Evolutionary conservation across 2,113 vertebrate genomes (phyloP).

Genomic region (Trematocara unimaculatum): DNA sequence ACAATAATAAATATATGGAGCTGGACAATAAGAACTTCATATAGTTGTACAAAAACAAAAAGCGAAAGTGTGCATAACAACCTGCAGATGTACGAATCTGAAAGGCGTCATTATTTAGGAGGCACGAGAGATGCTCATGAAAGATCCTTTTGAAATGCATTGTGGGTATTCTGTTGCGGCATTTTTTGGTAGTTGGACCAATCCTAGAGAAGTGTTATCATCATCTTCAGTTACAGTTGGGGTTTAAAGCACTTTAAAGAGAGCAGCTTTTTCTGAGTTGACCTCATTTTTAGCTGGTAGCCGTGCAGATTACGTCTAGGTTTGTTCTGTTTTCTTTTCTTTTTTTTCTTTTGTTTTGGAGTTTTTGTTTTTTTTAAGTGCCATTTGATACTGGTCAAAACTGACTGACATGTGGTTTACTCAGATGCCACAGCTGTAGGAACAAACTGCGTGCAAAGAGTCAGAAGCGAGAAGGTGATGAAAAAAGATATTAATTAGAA

Average conservation of each 20-base stretch:
- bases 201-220: not conserved
- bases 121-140: not conserved
- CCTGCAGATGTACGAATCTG: not conserved
- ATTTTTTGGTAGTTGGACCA: not conserved
- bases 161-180: not conserved
- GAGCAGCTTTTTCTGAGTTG: not conserved
- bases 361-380: not conserved
- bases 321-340: not conserved
- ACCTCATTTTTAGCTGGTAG: not conserved
- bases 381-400: not conserved
- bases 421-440: not conserved
- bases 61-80: accelerated
- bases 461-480: not conserved
- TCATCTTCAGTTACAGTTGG: not conserved
- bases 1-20: not conserved
- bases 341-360: not conserved
- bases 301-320: not conserved
- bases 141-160: not conserved
- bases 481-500: not conserved
- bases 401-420: not conserved
- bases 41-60: not conserved
- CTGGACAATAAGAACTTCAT: not conserved
- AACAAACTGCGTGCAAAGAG: not conserved
- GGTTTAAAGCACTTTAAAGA: not conserved
- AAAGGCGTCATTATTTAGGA: not conserved